These are phyloP conservation scores for Tetramorium bicarinatum DNA, from an alignment of 2,888 invertebrate genomes.

Conservation along the genomic window DNA sequence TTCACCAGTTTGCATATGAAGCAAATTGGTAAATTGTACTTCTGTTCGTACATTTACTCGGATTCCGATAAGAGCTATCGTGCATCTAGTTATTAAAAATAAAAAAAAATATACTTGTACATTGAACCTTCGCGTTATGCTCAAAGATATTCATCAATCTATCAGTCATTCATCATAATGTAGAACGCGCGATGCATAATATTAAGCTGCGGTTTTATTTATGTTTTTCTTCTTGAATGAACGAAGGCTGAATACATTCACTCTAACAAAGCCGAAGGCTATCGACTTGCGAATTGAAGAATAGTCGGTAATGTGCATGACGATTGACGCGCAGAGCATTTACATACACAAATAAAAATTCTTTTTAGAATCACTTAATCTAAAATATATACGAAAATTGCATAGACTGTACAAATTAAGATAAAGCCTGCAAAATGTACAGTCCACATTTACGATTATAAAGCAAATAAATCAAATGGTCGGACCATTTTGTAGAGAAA, in stretches of 20 bases:
- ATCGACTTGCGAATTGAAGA: constrained; percentile 32
- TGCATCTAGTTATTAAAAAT: background rate
- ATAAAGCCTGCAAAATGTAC: background rate
- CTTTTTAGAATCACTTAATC: background rate
- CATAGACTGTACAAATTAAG: background rate
- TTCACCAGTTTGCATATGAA: background rate
- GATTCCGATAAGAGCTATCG: constrained; percentile 3
- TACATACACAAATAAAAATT: background rate
- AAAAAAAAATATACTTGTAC: constrained; percentile 10
- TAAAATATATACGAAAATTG: background rate
- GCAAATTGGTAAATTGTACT: background rate
- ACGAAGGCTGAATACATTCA: constrained; percentile 53
- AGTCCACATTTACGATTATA: background rate
- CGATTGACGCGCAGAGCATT: background rate
- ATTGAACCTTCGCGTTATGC: constrained; percentile 1
- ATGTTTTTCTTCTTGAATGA: constrained; percentile 58
- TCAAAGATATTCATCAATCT: constrained; percentile 26
- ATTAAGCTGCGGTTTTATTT: constrained; percentile 41
- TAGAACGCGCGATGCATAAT: constrained; percentile 45
- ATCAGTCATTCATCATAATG: constrained; percentile 38
- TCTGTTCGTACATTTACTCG: background rate
- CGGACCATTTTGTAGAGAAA: background rate
- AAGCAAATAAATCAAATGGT: background rate
- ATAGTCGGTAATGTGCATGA: constrained; percentile 5
- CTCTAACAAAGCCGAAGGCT: constrained; percentile 43